Evolutionary conservation across 1,140 invertebrate species (phyloP).

Genomic region (Drosophila rhopaloa): DNA sequence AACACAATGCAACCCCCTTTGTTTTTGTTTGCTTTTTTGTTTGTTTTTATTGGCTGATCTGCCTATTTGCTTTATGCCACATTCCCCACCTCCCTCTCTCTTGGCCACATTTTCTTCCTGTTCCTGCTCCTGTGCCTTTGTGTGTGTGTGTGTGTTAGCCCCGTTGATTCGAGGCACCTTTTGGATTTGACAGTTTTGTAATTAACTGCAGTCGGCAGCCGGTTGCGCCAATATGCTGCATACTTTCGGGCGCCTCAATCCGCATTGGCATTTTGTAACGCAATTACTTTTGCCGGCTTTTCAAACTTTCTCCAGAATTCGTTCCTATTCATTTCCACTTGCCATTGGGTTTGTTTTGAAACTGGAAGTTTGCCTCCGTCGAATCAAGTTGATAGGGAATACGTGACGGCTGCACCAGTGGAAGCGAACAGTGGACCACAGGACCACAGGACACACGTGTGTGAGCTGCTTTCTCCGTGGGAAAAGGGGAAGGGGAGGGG

Average conservation of each 20-base stretch:
- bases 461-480: slow-evolving; percentile 28
- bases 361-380: slow-evolving; percentile 3
- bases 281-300: slow-evolving; percentile 57
- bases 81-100: background rate
- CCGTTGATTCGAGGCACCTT: slow-evolving; percentile 80
- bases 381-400: slow-evolving; percentile 38
- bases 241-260: slow-evolving; percentile 63
- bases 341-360: slow-evolving; percentile 4
- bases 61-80: slow-evolving; percentile 57
- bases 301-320: background rate
- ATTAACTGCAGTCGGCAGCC: slow-evolving; percentile 76
- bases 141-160: slow-evolving; percentile 15
- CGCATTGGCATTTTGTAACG: slow-evolving; percentile 57
- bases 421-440: slow-evolving; percentile 15
- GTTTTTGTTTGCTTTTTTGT: slow-evolving; percentile 70
- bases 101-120: slow-evolving; percentile 17
- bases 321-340: slow-evolving; percentile 23
- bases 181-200: slow-evolving; percentile 84
- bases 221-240: slow-evolving; percentile 51
- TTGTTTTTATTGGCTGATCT: slow-evolving; percentile 72
- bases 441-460: slow-evolving; percentile 52
- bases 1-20: slow-evolving; percentile 67
- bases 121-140: slow-evolving; percentile 44
- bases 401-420: slow-evolving; percentile 37
- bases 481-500: too few species aligned